Base-by-base conservation (phyloP, 2,113 vertebrate species). In the Festucalex cinctus region DNA sequence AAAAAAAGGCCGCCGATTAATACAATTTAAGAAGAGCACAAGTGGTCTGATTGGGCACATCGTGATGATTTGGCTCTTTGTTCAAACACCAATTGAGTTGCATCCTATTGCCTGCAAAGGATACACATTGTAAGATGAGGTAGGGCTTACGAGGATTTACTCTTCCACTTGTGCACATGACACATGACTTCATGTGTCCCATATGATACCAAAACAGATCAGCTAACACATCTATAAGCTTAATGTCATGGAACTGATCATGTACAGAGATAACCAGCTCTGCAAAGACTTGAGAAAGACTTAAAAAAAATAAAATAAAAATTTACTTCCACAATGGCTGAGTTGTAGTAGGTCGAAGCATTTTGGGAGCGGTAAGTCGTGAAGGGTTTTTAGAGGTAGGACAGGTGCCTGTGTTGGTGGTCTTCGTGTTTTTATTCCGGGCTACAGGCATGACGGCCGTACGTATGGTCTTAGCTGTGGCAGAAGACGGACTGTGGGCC, bases 401-500 rank as follows among this genome's bases (percentile, higher is more conserved):
- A 44, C 82, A 74, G 56, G 63, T 4, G 37, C 69, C 65, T 9
- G 76, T 49, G 63, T 69, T 78, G 20, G 88, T 77, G 1, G 80
- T 81, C 82, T 90, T 92, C 66, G 81, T 76, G 2, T 74, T 80
- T 85, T 91, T 93, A 65, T 56, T 85, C 35, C 80, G 82, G 46
- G 90, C 88, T 26, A 88, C 89, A 1, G 87, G 81, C 71, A 91
- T 90, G 53, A 90, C 89, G n/a, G 91, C 73, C 0, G 91, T 90
- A 65, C 92, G 89, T 74, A 92, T 86, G 6, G 86, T 91, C 83
- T 93, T 93, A 13, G 91, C 86, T 0, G 85, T 90, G 24, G 86
- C 74, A 0, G 89, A 81, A 22, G 88, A 85, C 0, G 89, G 88
- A 60, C 83, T 88, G 69, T 81, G 80, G 32, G 81, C 35, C 0